These are phyloP conservation scores for Carassius carassius DNA, from an alignment of 2,113 vertebrate genomes.

Conservation along the genomic window DNA sequence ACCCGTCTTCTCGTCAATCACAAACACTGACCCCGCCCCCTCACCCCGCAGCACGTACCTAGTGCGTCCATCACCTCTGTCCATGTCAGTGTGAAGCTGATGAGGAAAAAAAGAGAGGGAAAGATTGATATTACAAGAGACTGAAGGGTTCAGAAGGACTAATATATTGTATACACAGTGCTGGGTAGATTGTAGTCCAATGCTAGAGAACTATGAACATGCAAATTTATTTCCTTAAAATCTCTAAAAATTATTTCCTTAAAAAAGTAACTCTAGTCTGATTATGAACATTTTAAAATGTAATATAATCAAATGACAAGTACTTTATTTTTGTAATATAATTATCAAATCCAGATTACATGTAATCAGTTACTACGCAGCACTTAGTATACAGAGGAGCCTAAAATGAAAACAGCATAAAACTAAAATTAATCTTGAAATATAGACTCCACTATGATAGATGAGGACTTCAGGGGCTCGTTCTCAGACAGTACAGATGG, in stretches of 20 bases:
- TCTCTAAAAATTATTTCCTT: too few relatives aligned
- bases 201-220: too few relatives aligned
- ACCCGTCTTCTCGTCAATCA: conserved; percentile 91
- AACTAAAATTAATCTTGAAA: conserved; percentile 22
- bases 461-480: not conserved
- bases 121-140: conserved; percentile 19
- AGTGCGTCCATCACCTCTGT: conserved; percentile 86
- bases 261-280: not conserved
- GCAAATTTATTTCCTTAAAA: too few relatives aligned
- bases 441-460: not conserved
- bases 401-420: not conserved
- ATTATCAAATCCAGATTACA: not conserved
- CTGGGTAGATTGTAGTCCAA: too few relatives aligned
- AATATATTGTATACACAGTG: conserved; percentile 54
- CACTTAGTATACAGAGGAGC: not conserved
- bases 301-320: not conserved
- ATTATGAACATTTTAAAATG: not conserved
- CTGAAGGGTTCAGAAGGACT: not conserved
- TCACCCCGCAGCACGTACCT: conserved; percentile 89
- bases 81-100: conserved; percentile 90
- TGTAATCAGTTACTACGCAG: not conserved
- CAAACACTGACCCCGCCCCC: conserved; percentile 88
- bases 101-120: not conserved
- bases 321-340: not conserved
- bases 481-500: conserved; percentile 37